phyloP scores from a whole-genome alignment of 2,113 vertebrate species.

The Leptobrachium ailaonicum region DNA sequence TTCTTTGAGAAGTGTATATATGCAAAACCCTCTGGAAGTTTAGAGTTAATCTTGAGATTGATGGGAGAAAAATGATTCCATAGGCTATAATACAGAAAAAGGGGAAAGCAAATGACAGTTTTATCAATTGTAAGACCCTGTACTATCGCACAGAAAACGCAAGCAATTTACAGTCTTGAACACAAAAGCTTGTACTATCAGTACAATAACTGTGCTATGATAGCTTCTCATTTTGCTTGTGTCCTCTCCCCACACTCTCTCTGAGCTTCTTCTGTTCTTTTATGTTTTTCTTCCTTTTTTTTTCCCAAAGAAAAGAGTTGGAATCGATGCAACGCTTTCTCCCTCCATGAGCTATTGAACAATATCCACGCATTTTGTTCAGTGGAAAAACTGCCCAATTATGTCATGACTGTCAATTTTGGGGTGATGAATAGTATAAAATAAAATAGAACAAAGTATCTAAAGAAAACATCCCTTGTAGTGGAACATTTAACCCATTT shows the following conservation, averaged over 20 bases:
- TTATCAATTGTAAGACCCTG: conserved; percentile 39
- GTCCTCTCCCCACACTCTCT: not conserved
- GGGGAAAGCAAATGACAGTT: conserved; percentile 23
- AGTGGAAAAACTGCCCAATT: not conserved
- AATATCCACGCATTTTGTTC: conserved; percentile 9
- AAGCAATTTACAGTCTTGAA: conserved; percentile 42
- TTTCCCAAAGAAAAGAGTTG: conserved; percentile 15
- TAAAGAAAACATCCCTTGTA: too few relatives aligned
- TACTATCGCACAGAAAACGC: conserved; percentile 32
- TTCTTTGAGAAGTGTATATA: too few relatives aligned
- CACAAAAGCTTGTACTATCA: conserved; percentile 47
- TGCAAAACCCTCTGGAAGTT: too few relatives aligned
- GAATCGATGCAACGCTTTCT: conserved; percentile 8
- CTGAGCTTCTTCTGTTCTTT: not conserved
- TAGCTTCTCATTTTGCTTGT: conserved; percentile 26
- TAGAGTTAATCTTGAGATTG: too few relatives aligned
- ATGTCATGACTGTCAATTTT: too few relatives aligned
- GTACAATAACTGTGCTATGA: conserved; percentile 34
- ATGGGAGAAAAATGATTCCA: too few relatives aligned
- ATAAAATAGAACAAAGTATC: too few relatives aligned
- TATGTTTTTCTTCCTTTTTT: not conserved
- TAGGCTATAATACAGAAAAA: too few relatives aligned
- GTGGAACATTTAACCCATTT: too few relatives aligned
- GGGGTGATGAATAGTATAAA: too few relatives aligned
- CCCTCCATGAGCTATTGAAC: not conserved